Conservation (phyloP, 2,888 invertebrate genomes). For the Kuschelorhynchus macadamiae region DNA sequence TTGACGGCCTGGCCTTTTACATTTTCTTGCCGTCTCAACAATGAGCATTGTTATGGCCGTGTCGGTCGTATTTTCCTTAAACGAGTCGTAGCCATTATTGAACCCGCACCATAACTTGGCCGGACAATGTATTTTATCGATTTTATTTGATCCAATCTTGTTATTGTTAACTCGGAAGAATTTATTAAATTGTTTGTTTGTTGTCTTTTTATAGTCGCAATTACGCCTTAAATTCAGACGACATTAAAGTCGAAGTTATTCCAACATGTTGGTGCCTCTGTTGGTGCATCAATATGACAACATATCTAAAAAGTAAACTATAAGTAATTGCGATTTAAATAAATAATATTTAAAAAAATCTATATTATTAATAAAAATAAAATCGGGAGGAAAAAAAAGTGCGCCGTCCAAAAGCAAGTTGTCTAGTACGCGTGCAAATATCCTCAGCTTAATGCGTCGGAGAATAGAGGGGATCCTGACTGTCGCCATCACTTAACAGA, state of each 20-base stretch:
- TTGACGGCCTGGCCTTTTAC: conserved; percentile 53
- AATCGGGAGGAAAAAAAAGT: too few species aligned
- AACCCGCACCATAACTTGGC: conserved; percentile 56
- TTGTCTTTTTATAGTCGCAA: conserved; percentile 18
- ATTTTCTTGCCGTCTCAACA: conserved; percentile 53
- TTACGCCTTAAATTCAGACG: conserved; percentile 21
- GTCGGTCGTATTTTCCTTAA: conserved; percentile 57
- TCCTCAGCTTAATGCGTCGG: too few species aligned
- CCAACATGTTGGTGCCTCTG: too few species aligned
- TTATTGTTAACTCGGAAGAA: conserved; percentile 41
- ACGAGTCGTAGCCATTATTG: conserved; percentile 60
- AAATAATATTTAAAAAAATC: too few species aligned
- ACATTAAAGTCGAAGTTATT: background rate
- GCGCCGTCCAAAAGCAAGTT: too few species aligned
- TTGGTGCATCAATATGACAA: background rate
- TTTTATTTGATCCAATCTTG: conserved; percentile 51
- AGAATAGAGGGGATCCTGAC: too few species aligned
- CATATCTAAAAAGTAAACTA: too few species aligned
- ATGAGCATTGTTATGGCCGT: conserved; percentile 53
- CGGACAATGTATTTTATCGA: conserved; percentile 52
- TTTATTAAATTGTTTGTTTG: conserved; percentile 42
- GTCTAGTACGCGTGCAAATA: too few species aligned
- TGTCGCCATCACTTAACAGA: too few species aligned
- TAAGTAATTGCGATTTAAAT: too few species aligned
- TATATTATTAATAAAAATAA: too few species aligned